A percentile compares a stretch with the other conserved stretches of the same genome.
phyloP scores from a whole-genome alignment of 2,797 vertebrate species.

The Sylvia borin region DNA sequence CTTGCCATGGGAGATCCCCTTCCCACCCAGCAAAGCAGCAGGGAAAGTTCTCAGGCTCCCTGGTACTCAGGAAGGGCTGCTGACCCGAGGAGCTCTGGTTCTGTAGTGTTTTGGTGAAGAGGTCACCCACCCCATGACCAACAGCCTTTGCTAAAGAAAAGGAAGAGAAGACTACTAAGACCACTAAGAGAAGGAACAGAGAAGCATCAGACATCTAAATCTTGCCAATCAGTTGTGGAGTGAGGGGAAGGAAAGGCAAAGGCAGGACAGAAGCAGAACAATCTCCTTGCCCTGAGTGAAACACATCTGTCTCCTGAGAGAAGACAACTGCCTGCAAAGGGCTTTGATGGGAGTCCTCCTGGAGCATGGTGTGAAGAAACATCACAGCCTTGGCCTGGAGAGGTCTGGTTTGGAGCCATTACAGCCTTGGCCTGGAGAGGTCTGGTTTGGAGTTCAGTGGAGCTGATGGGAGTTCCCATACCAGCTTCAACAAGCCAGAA shows the following conservation, averaged over 20 bases:
- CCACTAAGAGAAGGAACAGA: neutral
- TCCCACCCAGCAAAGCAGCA: neutral
- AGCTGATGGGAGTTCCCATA: neutral
- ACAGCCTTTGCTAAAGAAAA: neutral
- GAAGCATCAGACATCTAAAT: neutral
- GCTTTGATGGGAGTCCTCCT: neutral
- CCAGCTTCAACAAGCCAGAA: neutral
- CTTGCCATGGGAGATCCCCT: constrained; percentile 3
- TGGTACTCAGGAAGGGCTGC: neutral
- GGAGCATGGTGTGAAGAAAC: rapidly evolving
- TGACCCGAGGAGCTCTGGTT: neutral
- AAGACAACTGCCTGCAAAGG: neutral
- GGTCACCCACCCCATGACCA: neutral
- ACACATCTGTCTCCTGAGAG: neutral
- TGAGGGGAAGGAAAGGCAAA: neutral
- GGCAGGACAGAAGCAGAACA: neutral
- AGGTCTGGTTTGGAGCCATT: neutral
- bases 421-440: neutral
- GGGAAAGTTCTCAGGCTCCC: neutral
- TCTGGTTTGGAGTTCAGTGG: neutral
- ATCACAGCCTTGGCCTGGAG: neutral
- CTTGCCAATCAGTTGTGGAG: neutral
- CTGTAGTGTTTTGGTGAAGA: neutral
- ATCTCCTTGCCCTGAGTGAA: neutral
- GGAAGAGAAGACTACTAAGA: neutral